A percentile compares a stretch with the other conserved stretches of the same genome.
Evolutionary conservation across 1,140 invertebrate genomes (phyloP).

Genomic region (Aporrectodea caliginosa): DNA sequence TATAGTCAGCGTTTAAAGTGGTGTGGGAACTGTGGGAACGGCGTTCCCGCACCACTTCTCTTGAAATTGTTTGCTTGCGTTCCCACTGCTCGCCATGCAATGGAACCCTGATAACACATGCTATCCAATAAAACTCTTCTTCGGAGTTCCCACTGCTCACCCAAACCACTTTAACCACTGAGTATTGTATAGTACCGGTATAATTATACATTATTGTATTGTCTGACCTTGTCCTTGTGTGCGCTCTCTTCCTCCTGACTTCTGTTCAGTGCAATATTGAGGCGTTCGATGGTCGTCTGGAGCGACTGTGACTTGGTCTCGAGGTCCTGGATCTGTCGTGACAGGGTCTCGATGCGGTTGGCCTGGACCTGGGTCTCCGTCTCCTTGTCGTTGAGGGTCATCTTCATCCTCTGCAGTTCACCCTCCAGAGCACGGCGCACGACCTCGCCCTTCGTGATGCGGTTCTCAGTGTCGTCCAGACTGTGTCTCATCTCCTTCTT

Average conservation of each 20-base stretch:
- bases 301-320: slow-evolving; percentile 77
- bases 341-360: slow-evolving; percentile 74
- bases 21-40: no score
- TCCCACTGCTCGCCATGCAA: no score
- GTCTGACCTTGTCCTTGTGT: slow-evolving; percentile 30
- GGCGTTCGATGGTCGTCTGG: slow-evolving; percentile 80
- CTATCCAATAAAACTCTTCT: no score
- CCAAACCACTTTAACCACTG: no score
- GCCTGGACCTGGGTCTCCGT: slow-evolving; percentile 65
- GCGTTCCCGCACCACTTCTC: no score
- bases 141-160: no score
- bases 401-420: slow-evolving; percentile 77
- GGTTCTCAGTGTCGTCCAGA: slow-evolving; percentile 66
- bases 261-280: slow-evolving; percentile 75
- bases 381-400: slow-evolving; percentile 81
- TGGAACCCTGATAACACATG: no score
- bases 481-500: slow-evolving; percentile 75
- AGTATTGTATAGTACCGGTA: no score
- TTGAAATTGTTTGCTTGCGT: no score
- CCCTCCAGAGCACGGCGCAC: slow-evolving; percentile 78
- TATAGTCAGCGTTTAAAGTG: no score
- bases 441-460: slow-evolving; percentile 78
- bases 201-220: no score
- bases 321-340: slow-evolving; percentile 69
- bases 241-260: slow-evolving; percentile 68